Evolutionary conservation across 2,888 invertebrate genomes (phyloP).

Genomic region (Endomychus coccineus): DNA sequence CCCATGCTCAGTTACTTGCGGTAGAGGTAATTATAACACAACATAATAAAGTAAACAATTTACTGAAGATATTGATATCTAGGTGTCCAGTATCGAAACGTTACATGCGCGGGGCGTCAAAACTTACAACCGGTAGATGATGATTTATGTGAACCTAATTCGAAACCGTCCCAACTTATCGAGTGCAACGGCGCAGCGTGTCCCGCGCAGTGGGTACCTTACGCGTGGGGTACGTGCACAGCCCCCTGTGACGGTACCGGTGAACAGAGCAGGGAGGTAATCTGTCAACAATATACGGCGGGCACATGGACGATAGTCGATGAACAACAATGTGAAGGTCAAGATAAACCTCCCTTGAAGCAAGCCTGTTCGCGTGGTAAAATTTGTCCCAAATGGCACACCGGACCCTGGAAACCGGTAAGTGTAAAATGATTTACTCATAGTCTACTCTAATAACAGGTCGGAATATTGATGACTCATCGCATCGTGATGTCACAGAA

Average conservation of each 20-base stretch:
- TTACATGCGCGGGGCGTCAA: constrained; percentile 71
- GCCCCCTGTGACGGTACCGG: constrained; percentile 70
- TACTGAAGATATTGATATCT: too few relatives aligned
- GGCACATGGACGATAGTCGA: constrained; percentile 65
- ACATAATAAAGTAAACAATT: too few relatives aligned
- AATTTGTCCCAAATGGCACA: constrained; percentile 79
- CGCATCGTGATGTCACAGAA: too few relatives aligned
- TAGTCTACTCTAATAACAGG: too few relatives aligned
- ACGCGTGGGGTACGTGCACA: constrained; percentile 75
- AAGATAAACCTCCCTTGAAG: constrained; percentile 60
- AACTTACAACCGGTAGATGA: constrained; percentile 65
- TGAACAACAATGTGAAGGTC: constrained; percentile 66
- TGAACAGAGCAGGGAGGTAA: constrained; percentile 60
- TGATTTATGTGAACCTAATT: constrained; percentile 68
- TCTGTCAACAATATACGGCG: constrained; percentile 72
- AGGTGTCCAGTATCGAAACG: constrained; percentile 70
- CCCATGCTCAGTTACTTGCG: constrained; percentile 79
- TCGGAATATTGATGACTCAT: too few relatives aligned
- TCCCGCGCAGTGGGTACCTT: constrained; percentile 71
- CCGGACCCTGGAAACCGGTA: constrained; percentile 86
- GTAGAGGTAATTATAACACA: constrained; percentile 60
- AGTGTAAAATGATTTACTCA: constrained; percentile 37
- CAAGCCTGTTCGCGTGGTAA: constrained; percentile 70
- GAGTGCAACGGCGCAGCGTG: constrained; percentile 72
- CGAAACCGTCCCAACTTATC: constrained; percentile 64